Evolutionary conservation across 2,113 vertebrate genomes (phyloP), one percentile per base, ranked within the genome.

Genomic region (Barnardius zonarius): DNA sequence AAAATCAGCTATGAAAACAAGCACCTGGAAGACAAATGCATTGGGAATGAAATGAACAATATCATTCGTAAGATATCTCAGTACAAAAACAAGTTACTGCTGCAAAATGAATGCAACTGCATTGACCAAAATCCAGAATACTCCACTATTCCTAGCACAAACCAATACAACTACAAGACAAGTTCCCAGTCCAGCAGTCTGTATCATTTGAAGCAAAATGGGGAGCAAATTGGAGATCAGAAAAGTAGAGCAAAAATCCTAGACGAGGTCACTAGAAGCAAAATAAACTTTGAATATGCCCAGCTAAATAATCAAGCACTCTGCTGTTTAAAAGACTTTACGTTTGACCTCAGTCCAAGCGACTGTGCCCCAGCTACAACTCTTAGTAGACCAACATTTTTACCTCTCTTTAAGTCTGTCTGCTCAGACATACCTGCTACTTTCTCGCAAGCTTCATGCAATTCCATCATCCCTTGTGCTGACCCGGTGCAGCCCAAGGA

Each of bases 1-100:
- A 97, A 98, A 67, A 96, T 98, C 62, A 95, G 73, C 76, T 91
- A 97, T 10, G 96, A 96, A 39, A 90, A 91, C 62, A 86, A 96
- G 44, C 39, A 52, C 43, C 31, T 63, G 14, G 77, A 93, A 19
- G 69, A 93, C 27, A 95, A 86, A 82, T 52, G 33, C 63, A 73
- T 63, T 0, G 89, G 86, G n/a, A 96, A 94, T 51, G 96, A 97
- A 79, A 62, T 37, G n/a, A 96, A 77, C 46, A 86, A 17, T 6
- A 78, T 96, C 0, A 63, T 91, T 33, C 67, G 14, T 8, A 80
- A 94, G 72, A 92, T 92, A 86, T 83, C 93, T 83, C 93, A 80
- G 72, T 92, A 94, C 52, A 96, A 93, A 90, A 88, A 46, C 77
- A 94, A 94, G 9, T n/a, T 93, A 41, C 54, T 84, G 39, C 28